Percentiles rank a stretch among this genome's conserved stretches.
Evolutionary conservation across 1,140 invertebrate genomes (phyloP).

Genomic region (Chionoecetes opilio): DNA sequence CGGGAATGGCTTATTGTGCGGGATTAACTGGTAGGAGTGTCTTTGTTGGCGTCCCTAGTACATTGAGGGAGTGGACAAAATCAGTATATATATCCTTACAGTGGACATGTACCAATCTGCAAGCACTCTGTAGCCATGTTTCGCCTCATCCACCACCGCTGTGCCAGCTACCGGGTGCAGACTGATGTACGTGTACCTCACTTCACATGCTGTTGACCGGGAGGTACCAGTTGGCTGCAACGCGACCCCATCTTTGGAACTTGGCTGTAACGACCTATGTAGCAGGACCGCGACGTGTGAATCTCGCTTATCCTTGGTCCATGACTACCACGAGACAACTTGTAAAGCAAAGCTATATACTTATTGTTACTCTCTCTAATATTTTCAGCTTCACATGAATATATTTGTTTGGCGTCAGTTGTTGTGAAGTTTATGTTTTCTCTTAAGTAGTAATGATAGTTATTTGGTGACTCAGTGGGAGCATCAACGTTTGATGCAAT

Average conservation of each 20-base stretch:
- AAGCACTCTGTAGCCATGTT: background rate
- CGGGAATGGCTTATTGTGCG: background rate
- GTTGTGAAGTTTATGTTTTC: background rate
- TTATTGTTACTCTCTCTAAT: background rate
- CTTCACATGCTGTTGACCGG: background rate
- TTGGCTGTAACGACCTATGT: background rate
- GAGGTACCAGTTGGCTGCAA: conserved; percentile 1
- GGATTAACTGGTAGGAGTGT: background rate
- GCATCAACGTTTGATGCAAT: background rate
- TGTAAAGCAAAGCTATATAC: background rate
- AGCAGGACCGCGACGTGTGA: background rate
- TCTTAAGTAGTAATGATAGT: background rate
- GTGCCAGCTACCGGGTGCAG: background rate
- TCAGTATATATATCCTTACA: no score
- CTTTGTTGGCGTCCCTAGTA: background rate
- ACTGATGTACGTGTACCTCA: background rate
- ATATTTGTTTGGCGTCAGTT: background rate
- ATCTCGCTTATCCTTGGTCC: background rate
- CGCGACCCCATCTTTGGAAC: background rate
- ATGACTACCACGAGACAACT: background rate
- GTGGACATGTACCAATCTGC: no score
- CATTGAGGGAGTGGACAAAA: background rate
- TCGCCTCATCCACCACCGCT: background rate
- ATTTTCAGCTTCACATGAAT: background rate
- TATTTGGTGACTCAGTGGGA: background rate